These are phyloP conservation scores for Baronia brevicornis DNA, from an alignment of 2,888 invertebrate genomes.

Conservation along the genomic window DNA sequence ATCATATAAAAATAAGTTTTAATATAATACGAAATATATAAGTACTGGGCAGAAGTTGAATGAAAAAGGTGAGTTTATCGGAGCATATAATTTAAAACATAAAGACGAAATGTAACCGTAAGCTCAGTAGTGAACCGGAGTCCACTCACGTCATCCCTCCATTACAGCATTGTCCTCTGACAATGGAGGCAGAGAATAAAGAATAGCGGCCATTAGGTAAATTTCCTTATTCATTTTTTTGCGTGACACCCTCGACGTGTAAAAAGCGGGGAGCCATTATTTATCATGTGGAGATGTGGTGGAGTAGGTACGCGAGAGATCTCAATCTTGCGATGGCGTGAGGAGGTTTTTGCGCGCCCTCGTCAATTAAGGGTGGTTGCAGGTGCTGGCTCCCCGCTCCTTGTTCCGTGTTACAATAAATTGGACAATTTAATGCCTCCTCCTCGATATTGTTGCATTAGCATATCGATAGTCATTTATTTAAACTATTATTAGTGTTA, in stretches of 20 bases:
- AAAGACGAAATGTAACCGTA: constrained; percentile 37
- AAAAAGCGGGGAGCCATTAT: constrained; percentile 59
- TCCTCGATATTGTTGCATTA: too few species aligned
- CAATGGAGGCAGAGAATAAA: constrained; percentile 70
- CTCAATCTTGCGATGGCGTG: constrained; percentile 51
- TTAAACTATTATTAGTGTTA: too few species aligned
- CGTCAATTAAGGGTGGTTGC: constrained; percentile 41
- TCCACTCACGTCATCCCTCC: constrained; percentile 71
- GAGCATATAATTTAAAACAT: constrained; percentile 14
- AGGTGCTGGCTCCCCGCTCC: constrained; percentile 22
- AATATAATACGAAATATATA: too few species aligned
- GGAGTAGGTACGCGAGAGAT: constrained; percentile 36
- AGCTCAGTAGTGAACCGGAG: constrained; percentile 34
- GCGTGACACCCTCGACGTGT: constrained; percentile 64
- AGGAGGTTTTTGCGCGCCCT: constrained; percentile 43
- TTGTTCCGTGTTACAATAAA: neutral
- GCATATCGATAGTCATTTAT: too few species aligned
- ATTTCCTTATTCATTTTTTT: constrained; percentile 75
- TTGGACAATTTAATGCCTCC: neutral
- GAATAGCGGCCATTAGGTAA: constrained; percentile 74
- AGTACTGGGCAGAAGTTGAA: too few species aligned
- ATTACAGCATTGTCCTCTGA: constrained; percentile 70
- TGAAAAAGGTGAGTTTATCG: constrained; percentile 4
- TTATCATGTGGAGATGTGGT: constrained; percentile 52
- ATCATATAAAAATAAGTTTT: too few species aligned